A percentile compares a stretch with the other conserved stretches of the same genome.
Conservation (phyloP, 2,888 invertebrate genomes). For the Hirtodrosophila trivittata region DNA sequence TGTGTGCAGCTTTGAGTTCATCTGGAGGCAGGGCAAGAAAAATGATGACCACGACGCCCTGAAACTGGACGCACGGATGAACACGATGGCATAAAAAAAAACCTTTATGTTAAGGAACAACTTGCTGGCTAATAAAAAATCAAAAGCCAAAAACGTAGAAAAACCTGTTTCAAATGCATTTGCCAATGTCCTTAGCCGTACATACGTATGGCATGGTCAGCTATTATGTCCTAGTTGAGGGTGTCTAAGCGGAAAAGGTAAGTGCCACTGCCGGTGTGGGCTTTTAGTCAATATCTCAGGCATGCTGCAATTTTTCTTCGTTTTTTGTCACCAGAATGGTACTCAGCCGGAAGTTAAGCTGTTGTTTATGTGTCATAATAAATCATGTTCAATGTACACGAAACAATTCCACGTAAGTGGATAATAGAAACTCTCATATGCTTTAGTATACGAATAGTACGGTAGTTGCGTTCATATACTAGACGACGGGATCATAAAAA, state of each 20-base stretch:
- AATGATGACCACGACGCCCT: constrained; percentile 67
- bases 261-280: constrained; percentile 51
- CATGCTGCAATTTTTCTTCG: constrained; percentile 72
- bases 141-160: constrained; percentile 45
- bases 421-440: constrained; percentile 59
- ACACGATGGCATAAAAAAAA: constrained; percentile 63
- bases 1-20: not conserved
- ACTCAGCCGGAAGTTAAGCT: constrained; percentile 77
- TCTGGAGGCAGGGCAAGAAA: constrained; percentile 46
- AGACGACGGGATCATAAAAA: not conserved
- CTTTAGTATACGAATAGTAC: constrained; percentile 1
- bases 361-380: constrained; percentile 79
- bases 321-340: constrained; percentile 56
- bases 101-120: constrained; percentile 70
- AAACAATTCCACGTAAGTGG: constrained; percentile 74
- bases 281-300: constrained; percentile 78
- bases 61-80: constrained; percentile 63
- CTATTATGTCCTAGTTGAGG: constrained; percentile 64
- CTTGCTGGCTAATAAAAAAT: constrained; percentile 67
- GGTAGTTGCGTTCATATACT: constrained; percentile 9
- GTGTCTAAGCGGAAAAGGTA: constrained; percentile 77
- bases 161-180: constrained; percentile 63
- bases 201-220: not conserved
- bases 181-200: constrained; percentile 26
- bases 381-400: constrained; percentile 79